phyloP scores from a whole-genome alignment of 2,797 vertebrate species.

The Betta splendens region DNA sequence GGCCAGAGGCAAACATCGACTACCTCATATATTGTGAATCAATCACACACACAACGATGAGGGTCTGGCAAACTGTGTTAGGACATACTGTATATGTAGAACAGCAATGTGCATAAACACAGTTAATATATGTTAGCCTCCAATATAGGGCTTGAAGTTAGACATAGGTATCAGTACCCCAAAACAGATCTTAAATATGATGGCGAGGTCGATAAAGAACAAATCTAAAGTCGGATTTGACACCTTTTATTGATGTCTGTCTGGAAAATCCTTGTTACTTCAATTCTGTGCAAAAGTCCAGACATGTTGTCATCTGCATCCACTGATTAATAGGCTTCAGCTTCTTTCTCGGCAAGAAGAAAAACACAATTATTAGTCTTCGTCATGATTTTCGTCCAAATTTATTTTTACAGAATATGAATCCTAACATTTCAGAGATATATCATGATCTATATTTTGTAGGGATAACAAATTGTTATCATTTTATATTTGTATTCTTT shows the following conservation, averaged over 20 bases:
- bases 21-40: slow-evolving; percentile 71
- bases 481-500: too few relatives aligned
- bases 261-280: not conserved
- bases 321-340: not conserved
- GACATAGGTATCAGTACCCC: not conserved
- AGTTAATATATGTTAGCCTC: not conserved
- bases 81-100: slow-evolving; percentile 42
- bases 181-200: not conserved
- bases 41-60: slow-evolving; percentile 54
- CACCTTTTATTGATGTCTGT: slow-evolving; percentile 26
- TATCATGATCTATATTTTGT: too few relatives aligned
- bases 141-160: not conserved
- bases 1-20: slow-evolving; percentile 66
- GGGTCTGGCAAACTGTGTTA: slow-evolving; percentile 39
- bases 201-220: slow-evolving; percentile 4
- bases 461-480: too few relatives aligned
- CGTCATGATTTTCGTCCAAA: too few relatives aligned
- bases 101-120: slow-evolving; percentile 9
- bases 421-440: too few relatives aligned
- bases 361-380: too few relatives aligned
- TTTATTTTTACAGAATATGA: too few relatives aligned
- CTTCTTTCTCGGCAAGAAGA: not conserved
- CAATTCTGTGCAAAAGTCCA: not conserved
- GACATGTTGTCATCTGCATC: slow-evolving; percentile 5
- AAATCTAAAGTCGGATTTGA: slow-evolving; percentile 16